Conservation (phyloP, 1,140 invertebrate species). For the Drosophila bocqueti region DNA sequence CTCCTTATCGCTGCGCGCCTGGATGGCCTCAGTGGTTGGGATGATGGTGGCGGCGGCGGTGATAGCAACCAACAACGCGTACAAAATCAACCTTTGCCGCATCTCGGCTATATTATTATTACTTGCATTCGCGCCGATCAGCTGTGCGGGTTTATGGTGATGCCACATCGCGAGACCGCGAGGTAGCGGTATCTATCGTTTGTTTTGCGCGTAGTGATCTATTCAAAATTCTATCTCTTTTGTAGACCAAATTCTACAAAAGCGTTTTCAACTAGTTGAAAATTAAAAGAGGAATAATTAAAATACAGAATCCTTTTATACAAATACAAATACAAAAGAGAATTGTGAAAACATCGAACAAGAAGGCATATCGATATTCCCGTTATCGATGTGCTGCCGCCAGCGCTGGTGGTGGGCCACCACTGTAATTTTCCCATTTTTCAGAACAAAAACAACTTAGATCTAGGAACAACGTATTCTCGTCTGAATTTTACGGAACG, state of each 20-base stretch:
- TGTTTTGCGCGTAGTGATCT: not conserved
- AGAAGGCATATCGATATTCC: not conserved
- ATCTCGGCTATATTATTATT: constrained; percentile 27
- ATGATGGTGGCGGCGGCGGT: not conserved
- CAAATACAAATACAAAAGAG: not conserved
- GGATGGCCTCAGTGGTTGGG: constrained; percentile 55
- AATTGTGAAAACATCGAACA: not conserved
- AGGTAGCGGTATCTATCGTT: not conserved
- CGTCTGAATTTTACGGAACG: not conserved
- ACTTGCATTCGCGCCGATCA: constrained; percentile 1
- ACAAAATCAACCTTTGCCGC: constrained; percentile 43
- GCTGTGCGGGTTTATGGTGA: not conserved
- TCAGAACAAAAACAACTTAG: constrained; percentile 25
- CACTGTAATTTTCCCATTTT: constrained; percentile 2
- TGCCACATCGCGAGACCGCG: not conserved
- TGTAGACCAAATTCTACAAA: no score
- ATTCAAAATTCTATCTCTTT: not conserved
- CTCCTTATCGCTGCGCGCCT: constrained; percentile 78
- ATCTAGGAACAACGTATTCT: constrained; percentile 2
- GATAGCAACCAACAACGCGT: constrained; percentile 34
- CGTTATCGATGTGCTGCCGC: constrained; percentile 6
- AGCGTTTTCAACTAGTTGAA: not conserved
- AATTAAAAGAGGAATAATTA: no score
- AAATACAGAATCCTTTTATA: no score
- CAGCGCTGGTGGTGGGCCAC: not conserved